A percentile compares a stretch with the other conserved stretches of the same genome.
phyloP scores from a whole-genome alignment of 1,140 invertebrate species.

The Helicoverpa zea region DNA sequence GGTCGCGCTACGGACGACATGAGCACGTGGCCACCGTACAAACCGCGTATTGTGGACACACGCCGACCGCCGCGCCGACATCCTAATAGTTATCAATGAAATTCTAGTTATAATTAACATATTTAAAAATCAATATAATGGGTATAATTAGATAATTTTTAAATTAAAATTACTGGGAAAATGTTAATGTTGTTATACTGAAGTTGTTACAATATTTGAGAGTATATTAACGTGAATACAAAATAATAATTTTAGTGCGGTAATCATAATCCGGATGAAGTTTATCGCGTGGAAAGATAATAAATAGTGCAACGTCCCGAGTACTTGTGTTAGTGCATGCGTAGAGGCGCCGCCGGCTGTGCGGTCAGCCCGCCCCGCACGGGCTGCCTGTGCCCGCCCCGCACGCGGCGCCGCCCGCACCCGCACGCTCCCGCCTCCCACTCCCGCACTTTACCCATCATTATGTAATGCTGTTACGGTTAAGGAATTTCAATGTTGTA shows the following conservation, averaged over 20 bases:
- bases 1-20: too few species aligned
- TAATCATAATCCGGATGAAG: constrained; percentile 67
- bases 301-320: constrained; percentile 66
- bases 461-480: constrained; percentile 63
- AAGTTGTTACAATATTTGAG: constrained; percentile 88
- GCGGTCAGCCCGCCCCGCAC: constrained; percentile 40
- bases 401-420: background rate
- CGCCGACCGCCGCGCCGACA: constrained; percentile 36
- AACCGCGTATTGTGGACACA: constrained; percentile 1
- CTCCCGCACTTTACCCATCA: constrained; percentile 44
- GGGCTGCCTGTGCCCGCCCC: constrained; percentile 12
- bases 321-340: constrained; percentile 67
- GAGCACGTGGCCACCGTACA: too few species aligned
- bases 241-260: constrained; percentile 77
- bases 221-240: constrained; percentile 83
- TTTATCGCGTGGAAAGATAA: constrained; percentile 75
- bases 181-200: constrained; percentile 87
- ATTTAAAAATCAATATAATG: constrained; percentile 68
- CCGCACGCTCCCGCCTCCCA: constrained; percentile 26
- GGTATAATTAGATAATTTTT: constrained; percentile 79
- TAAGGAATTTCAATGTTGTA: constrained; percentile 77
- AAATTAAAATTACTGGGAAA: constrained; percentile 74
- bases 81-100: constrained; percentile 69
- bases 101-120: constrained; percentile 72
- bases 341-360: background rate